Base-by-base conservation (phyloP, 2,797 vertebrate genomes). In the Rhinatrema bivittatum region DNA sequence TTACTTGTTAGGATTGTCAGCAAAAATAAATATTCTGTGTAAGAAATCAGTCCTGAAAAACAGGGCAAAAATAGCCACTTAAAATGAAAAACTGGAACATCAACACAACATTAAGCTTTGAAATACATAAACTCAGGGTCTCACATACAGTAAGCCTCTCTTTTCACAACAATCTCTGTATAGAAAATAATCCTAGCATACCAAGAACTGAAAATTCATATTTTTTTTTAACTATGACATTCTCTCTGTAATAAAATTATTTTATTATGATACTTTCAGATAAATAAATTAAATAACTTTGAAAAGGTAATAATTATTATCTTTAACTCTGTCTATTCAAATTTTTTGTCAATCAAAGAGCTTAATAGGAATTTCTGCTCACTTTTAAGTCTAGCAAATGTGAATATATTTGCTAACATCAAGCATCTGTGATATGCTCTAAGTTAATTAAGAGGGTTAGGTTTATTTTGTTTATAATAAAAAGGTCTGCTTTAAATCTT, bases 1-100 rank as follows among this genome's bases (percentile, higher is more conserved):
- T 90, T 85, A 99, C 94, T 99, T 3, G 88, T 98, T 36, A 99
- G 76, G 62, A 98, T 91, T 3, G 94, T 97, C 63, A 98, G 83
- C 74, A 99, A 74, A 74, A 98, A 99, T 14, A 99, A 79, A 65
- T 98, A 97, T 50, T 98, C 95, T 1, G 90, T 91, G 60, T 98
- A 99, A 31, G 95, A 97, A 55, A 99, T 92, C 55, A 99, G 50
- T 15, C 94, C 95, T 99, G 77, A 21, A 84, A 63, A 35, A 51
- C 28, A 65, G 9, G 60, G 52, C 46, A 52, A 15, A 54, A 50
- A 49, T 60, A 27, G 36, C 32, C 19, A 44, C 3, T 13, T 40
- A 32, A 39, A 60, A 27, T 25, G 14, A 26, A n/a, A 28, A 25
- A 9, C 25, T 11, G 27, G 14, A n/a, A n/a, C n/a, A n/a, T n/a